Percentiles rank a stretch among this genome's conserved stretches.
Evolutionary conservation across 2,888 invertebrate genomes (phyloP).

Genomic region (Caenorhabditis imperialis): DNA sequence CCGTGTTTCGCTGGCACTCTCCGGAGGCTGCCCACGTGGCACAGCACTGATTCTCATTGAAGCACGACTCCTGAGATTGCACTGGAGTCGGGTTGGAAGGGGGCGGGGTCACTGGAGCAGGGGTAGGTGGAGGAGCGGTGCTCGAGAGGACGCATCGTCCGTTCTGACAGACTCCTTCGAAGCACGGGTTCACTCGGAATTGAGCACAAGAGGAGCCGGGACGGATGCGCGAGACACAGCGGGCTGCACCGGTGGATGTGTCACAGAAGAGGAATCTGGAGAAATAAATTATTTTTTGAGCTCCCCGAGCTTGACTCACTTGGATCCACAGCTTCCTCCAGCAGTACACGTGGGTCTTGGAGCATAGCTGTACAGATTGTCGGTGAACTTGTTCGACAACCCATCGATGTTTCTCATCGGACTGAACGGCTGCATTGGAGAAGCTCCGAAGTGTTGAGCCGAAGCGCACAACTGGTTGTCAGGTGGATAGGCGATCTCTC

Average conservation of each 20-base stretch:
- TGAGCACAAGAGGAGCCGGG: conserved; percentile 69
- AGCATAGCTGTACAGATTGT: conserved; percentile 72
- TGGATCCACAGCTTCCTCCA: conserved; percentile 56
- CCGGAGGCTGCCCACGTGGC: conserved; percentile 68
- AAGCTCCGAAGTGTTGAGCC: conserved; percentile 68
- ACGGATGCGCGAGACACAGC: conserved; percentile 71
- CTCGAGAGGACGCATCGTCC: conserved; percentile 65
- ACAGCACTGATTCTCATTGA: conserved; percentile 75
- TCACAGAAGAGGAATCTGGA: conserved; percentile 75
- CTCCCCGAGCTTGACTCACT: conserved; percentile 28
- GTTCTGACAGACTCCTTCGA: conserved; percentile 66
- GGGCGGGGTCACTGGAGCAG: conserved; percentile 46
- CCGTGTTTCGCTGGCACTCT: conserved; percentile 69
- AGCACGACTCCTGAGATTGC: conserved; percentile 65
- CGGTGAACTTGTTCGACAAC: conserved; percentile 72
- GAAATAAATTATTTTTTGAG: neutral
- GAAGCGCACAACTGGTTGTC: conserved; percentile 69
- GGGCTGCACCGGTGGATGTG: conserved; percentile 59
- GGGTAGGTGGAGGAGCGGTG: conserved; percentile 40
- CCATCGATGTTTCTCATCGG: conserved; percentile 71
- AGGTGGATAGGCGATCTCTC: conserved; percentile 65
- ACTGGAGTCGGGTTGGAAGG: conserved; percentile 33
- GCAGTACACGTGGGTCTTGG: conserved; percentile 70
- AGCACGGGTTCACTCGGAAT: conserved; percentile 67
- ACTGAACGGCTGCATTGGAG: conserved; percentile 61